These are phyloP conservation scores for Physella acuta DNA, from an alignment of 1,140 invertebrate genomes.

Conservation along the genomic window DNA sequence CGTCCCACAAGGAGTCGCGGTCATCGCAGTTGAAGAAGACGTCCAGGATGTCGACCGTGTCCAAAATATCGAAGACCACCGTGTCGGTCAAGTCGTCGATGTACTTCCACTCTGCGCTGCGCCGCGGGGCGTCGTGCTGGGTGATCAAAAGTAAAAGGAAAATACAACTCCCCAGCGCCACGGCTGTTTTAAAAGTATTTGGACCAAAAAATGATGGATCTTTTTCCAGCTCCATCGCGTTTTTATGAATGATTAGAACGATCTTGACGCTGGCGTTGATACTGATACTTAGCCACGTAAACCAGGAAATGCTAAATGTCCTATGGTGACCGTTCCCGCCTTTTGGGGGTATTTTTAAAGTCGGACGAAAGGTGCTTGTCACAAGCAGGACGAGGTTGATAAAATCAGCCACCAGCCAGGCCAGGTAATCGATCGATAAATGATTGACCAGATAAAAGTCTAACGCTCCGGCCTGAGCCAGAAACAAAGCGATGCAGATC, in stretches of 20 bases:
- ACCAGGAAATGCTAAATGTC: slow-evolving; percentile 11
- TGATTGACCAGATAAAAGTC: slow-evolving; percentile 7
- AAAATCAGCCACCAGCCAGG: slow-evolving; percentile 12
- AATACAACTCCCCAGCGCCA: slow-evolving; percentile 62
- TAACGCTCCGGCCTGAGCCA: neutral
- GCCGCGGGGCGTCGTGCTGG: slow-evolving; percentile 63
- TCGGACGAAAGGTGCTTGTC: neutral
- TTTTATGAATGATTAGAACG: neutral
- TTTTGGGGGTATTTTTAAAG: neutral
- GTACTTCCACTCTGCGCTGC: slow-evolving; percentile 59
- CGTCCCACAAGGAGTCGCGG: slow-evolving; percentile 49
- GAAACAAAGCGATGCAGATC: neutral
- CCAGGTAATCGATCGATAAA: neutral
- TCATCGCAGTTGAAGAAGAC: slow-evolving; percentile 55
- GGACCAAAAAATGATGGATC: slow-evolving; percentile 62
- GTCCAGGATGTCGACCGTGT: slow-evolving; percentile 62
- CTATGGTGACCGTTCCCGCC: neutral
- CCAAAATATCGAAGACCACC: slow-evolving; percentile 64
- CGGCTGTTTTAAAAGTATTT: slow-evolving; percentile 63
- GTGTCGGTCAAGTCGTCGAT: slow-evolving; percentile 53
- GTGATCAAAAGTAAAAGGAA: slow-evolving; percentile 65
- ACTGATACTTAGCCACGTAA: slow-evolving; percentile 7
- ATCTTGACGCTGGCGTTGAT: neutral
- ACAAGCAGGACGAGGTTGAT: slow-evolving; percentile 3
- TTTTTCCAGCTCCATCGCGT: neutral